These are phyloP conservation scores for Drosophila koepferae DNA, from an alignment of 2,888 invertebrate species.

Conservation along the genomic window DNA sequence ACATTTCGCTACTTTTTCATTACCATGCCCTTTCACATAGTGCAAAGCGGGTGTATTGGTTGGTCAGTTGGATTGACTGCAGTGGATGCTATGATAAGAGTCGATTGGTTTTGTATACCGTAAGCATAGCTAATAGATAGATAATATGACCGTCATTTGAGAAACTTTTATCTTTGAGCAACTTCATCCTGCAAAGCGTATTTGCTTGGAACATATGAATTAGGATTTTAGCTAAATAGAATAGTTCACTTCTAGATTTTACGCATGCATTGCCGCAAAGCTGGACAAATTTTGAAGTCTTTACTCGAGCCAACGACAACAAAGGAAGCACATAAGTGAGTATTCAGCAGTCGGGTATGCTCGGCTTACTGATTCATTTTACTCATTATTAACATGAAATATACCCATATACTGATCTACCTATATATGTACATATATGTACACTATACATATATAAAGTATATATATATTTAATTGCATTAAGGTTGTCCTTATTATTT, in stretches of 20 bases:
- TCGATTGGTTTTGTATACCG: background rate
- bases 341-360: background rate
- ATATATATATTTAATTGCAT: slow-evolving; percentile 76
- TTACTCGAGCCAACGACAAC: too few relatives aligned
- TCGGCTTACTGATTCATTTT: background rate
- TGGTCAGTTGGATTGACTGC: background rate
- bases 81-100: background rate
- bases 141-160: background rate
- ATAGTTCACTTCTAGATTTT: background rate
- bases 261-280: too few relatives aligned
- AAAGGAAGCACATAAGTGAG: background rate
- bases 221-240: background rate
- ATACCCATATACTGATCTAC: background rate
- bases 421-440: slow-evolving; percentile 8
- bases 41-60: background rate
- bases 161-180: background rate
- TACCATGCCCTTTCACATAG: background rate
- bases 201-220: background rate
- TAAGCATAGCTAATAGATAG: too few relatives aligned
- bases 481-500: slow-evolving; percentile 76
- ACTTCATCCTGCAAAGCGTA: background rate
- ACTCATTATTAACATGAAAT: background rate
- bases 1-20: slow-evolving; percentile 19
- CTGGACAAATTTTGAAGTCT: too few relatives aligned
- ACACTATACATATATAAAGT: background rate